Conservation (phyloP, 2,888 invertebrate species). For the Polydrusus pterygomalis region DNA sequence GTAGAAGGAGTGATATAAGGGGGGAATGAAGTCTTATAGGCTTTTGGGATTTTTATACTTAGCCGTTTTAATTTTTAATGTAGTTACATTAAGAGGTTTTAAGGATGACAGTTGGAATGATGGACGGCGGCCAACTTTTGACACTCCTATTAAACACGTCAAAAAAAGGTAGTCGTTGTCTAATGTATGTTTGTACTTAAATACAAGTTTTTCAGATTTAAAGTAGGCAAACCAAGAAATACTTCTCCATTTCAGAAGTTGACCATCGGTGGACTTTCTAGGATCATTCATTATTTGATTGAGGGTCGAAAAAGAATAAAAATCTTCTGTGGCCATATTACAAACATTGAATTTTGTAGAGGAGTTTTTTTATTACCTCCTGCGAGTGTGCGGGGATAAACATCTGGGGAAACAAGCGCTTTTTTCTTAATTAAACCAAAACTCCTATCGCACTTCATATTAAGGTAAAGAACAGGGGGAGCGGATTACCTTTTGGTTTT, state of each 20-base stretch:
- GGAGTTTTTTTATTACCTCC: slow-evolving; percentile 15
- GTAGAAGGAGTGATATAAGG: neutral
- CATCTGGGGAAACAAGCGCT: slow-evolving; percentile 11
- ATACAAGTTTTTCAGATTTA: slow-evolving; percentile 1
- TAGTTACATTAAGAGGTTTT: neutral
- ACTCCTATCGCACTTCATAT: slow-evolving; percentile 28
- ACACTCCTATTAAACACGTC: slow-evolving; percentile 1
- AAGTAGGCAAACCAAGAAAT: slow-evolving; percentile 25
- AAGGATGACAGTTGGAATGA: neutral
- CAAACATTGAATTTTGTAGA: no score
- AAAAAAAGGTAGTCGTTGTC: neutral
- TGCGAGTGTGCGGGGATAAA: slow-evolving; percentile 23
- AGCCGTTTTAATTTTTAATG: slow-evolving; percentile 20
- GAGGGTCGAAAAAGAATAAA: no score
- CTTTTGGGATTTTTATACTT: slow-evolving; percentile 1
- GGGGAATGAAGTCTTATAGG: neutral
- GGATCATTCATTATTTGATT: no score
- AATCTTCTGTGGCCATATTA: no score
- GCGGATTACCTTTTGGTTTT: no score
- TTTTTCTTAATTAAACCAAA: slow-evolving; percentile 30
- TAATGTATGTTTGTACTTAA: slow-evolving; percentile 1
- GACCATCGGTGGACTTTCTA: slow-evolving; percentile 9
- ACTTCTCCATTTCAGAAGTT: slow-evolving; percentile 23
- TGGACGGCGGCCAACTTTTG: slow-evolving; percentile 17
- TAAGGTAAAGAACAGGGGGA: no score